Evolutionary conservation across 2,113 vertebrate species (phyloP).

Genomic region (Pardalotus punctatus): DNA sequence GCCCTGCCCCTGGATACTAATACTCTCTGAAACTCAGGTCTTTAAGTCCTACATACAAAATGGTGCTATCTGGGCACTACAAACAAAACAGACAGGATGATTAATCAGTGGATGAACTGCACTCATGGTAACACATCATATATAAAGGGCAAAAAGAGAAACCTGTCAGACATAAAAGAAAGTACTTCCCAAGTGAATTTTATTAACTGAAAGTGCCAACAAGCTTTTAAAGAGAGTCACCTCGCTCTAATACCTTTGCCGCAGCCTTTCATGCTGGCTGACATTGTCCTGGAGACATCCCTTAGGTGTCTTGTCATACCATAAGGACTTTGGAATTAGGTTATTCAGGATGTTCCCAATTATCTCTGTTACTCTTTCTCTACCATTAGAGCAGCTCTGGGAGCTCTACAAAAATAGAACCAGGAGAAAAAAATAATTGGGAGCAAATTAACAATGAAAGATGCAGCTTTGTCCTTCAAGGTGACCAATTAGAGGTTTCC

Average conservation of each 20-base stretch:
- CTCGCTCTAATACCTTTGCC: not conserved
- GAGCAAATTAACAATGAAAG: slow-evolving; percentile 16
- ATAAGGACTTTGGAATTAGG: not conserved
- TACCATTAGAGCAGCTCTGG: not conserved
- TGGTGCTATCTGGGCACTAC: rapidly evolving
- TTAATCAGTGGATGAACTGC: not conserved
- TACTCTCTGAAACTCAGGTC: not conserved
- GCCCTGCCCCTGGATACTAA: not conserved
- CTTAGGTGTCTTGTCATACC: slow-evolving; percentile 1
- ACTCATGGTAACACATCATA: not conserved
- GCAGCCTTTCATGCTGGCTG: not conserved
- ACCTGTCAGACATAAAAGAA: not conserved
- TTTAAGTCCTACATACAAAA: rapidly evolving
- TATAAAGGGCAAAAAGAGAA: not conserved
- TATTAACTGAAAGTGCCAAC: not conserved
- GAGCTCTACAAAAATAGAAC: slow-evolving; percentile 21
- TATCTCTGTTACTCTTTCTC: slow-evolving; percentile 6
- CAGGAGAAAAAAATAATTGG: not conserved
- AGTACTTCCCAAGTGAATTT: not conserved
- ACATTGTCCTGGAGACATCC: slow-evolving; percentile 25
- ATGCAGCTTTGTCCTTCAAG: not conserved
- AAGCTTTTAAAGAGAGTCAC: not conserved
- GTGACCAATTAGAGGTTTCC: not conserved
- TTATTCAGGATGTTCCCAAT: slow-evolving; percentile 38
- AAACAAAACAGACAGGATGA: not conserved